Conservation (phyloP, 2,888 invertebrate genomes). For the Ophion ellenae region DNA sequence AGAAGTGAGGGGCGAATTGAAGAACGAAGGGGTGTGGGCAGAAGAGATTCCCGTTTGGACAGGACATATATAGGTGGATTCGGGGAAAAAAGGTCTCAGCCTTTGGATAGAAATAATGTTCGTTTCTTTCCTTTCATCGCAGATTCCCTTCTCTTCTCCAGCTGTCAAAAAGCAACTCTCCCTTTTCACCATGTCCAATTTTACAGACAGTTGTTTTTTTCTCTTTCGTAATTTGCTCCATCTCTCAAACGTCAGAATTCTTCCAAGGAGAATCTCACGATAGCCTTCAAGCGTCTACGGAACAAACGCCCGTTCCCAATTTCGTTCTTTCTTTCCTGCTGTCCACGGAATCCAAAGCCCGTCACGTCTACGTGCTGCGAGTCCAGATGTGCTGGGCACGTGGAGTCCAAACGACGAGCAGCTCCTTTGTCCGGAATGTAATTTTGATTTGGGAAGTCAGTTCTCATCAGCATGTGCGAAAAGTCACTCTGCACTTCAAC, state of each 20-base stretch:
- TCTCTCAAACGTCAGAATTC: constrained; percentile 6
- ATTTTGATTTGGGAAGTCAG: constrained; percentile 65
- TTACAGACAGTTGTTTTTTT: constrained; percentile 2
- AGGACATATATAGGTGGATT: background rate
- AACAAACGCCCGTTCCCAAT: constrained; percentile 26
- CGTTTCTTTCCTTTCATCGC: constrained; percentile 18
- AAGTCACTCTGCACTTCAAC: constrained; percentile 55
- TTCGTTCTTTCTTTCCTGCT: constrained; percentile 6
- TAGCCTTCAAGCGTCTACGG: constrained; percentile 23
- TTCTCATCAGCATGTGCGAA: constrained; percentile 34
- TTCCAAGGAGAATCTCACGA: constrained; percentile 39
- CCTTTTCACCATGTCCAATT: constrained; percentile 1
- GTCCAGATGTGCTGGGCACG: constrained; percentile 59
- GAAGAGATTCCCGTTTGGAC: background rate
- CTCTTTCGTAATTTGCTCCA: constrained; percentile 7
- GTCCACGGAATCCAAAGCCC: constrained; percentile 7
- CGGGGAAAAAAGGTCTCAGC: background rate
- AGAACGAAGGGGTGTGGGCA: background rate
- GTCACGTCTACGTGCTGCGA: background rate
- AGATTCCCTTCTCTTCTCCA: background rate
- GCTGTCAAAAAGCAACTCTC: constrained; percentile 19
- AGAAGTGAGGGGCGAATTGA: background rate
- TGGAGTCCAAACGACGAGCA: constrained; percentile 60
- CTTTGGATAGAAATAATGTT: constrained; percentile 14
- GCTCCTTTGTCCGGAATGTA: constrained; percentile 55